Base-by-base conservation (phyloP, 1,140 invertebrate genomes). In the Dufourea novaeangliae region DNA sequence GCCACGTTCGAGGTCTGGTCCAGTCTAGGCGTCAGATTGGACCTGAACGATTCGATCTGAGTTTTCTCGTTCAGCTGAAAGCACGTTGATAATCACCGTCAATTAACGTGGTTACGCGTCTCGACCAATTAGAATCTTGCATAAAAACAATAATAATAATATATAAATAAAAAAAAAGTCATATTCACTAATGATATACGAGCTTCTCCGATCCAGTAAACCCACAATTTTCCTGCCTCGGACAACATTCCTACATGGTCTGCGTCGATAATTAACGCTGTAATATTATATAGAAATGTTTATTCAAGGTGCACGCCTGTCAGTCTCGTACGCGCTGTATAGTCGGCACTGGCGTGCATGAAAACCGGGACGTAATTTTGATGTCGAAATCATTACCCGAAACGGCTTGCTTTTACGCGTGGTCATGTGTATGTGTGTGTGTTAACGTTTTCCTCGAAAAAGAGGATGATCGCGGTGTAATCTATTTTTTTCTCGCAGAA, bases 121-220 rank as follows among this genome's bases (percentile, higher is more conserved):
- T 29, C 17, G 8, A 22, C 1, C 12, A 14, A 0, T 4, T n/a
- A n/a, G 2, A 37, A 8, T 25, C 25, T 34, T 41, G 3, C n/a
- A 1, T 41, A 2, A 41, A 56, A 29, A 22, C 12, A 11, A 29
- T 50, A 56, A 50, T 1, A 64, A 10, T 64, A 57, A 50, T 25
- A 61, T 68, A 44, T 69, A 44, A 34, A 69, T 67, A 75, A 10
- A 46, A 37, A 67, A 50, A 56, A 37, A 62, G 39, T 39, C 25
- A 56, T 68, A 78, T 82, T 86, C 85, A 91, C 86, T 80, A 87
- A 82, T 20, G 90, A 90, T 79, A 91, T 90, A 80, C 82, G 85
- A 37, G 82, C 81, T 82, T 89, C 88, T 62, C 85, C 87, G 20
- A 91, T 82, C 90, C 90, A 90, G 70, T 78, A 86, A 25, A 91